Conservation (phyloP, 2,888 invertebrate genomes). For the Asteroscopus sphinx region DNA sequence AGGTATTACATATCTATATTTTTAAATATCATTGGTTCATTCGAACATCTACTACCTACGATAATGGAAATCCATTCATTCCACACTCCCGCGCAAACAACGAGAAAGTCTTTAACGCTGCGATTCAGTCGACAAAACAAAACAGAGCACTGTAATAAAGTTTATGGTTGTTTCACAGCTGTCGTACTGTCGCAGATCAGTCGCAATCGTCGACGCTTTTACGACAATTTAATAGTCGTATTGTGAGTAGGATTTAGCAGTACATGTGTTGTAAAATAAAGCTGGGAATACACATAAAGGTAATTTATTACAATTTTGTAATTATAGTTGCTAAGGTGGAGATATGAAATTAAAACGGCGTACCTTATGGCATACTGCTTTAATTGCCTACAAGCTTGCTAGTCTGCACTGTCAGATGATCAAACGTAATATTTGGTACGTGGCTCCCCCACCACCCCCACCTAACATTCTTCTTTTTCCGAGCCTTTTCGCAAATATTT, state of each 20-base stretch:
- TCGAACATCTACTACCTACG: background rate
- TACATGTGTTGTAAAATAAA: constrained; percentile 34
- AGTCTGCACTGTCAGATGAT: too few relatives aligned
- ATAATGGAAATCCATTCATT: constrained; percentile 1
- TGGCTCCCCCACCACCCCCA: too few relatives aligned
- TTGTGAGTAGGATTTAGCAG: constrained; percentile 38
- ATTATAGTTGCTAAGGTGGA: too few relatives aligned
- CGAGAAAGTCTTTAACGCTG: constrained; percentile 3
- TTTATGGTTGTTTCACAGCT: constrained; percentile 50
- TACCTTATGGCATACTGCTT: too few relatives aligned
- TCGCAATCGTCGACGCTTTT: constrained; percentile 30
- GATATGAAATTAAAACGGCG: too few relatives aligned
- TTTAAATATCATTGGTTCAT: background rate
- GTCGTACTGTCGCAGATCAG: constrained; percentile 40
- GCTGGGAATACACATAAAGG: too few relatives aligned
- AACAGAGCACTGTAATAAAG: constrained; percentile 39
- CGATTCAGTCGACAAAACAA: constrained; percentile 23
- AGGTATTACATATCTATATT: too few relatives aligned
- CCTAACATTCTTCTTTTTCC: too few relatives aligned
- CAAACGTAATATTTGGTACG: too few relatives aligned
- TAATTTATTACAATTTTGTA: too few relatives aligned
- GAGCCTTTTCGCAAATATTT: too few relatives aligned
- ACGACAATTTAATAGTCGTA: constrained; percentile 41
- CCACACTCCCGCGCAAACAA: constrained; percentile 4
- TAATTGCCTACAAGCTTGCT: too few relatives aligned